Evolutionary conservation across 30 jellyfish, hydroid and myxozoan genomes (phyloP).

Genomic region (Aurelia coerulea): DNA sequence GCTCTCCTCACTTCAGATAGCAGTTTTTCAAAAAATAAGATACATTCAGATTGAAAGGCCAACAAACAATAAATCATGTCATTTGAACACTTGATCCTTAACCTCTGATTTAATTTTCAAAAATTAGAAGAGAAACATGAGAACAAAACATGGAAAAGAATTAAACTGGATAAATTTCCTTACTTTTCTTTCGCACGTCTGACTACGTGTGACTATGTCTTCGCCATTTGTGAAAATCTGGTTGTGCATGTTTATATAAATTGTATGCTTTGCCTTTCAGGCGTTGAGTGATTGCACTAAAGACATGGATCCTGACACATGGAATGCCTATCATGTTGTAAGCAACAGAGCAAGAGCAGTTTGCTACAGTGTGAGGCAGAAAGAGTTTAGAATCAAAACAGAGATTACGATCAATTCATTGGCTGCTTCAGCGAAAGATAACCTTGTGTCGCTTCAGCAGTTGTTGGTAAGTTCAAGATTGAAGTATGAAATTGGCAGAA

Average conservation of each 20-base stretch:
- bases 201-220: neutral
- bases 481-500: too few species aligned
- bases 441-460: slow-evolving; percentile 59
- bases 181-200: neutral
- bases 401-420: slow-evolving; percentile 86
- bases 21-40: too few species aligned
- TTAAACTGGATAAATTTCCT: neutral
- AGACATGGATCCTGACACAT: slow-evolving; percentile 94
- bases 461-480: slow-evolving; percentile 64
- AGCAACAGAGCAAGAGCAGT: slow-evolving; percentile 98
- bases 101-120: too few species aligned
- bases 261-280: slow-evolving; percentile 27
- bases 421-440: slow-evolving; percentile 81
- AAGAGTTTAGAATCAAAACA: slow-evolving; percentile 88
- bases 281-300: slow-evolving; percentile 80
- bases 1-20: too few species aligned
- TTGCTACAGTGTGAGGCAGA: slow-evolving; percentile 89
- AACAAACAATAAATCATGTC: too few species aligned
- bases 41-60: too few species aligned
- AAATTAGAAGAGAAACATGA: too few species aligned
- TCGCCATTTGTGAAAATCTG: neutral
- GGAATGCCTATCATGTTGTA: slow-evolving; percentile 96
- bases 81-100: too few species aligned
- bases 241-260: neutral
- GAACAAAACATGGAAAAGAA: too few species aligned